These are phyloP conservation scores for Megathymus violae DNA, from an alignment of 1,140 invertebrate genomes.

Conservation along the genomic window DNA sequence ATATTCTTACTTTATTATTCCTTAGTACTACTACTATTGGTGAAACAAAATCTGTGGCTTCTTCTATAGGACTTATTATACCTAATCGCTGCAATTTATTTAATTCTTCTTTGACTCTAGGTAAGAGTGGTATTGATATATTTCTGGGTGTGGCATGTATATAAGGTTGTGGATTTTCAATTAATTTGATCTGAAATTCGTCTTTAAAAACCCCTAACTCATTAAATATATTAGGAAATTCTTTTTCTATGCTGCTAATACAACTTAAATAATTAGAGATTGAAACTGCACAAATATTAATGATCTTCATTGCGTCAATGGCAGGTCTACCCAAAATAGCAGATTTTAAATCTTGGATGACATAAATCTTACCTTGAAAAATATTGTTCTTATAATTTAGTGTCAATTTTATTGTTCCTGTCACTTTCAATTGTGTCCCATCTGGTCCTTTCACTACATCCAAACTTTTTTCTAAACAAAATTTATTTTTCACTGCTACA, in stretches of 20 bases:
- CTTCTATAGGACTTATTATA: constrained; percentile 16
- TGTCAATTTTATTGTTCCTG: neutral
- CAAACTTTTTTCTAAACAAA: neutral
- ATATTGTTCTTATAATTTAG: constrained; percentile 15
- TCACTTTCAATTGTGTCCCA: constrained; percentile 3
- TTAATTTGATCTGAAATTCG: too few species aligned
- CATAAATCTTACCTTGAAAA: constrained; percentile 24
- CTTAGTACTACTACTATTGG: too few species aligned
- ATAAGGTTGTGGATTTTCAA: constrained; percentile 4
- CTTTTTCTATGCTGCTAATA: neutral
- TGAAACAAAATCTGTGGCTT: constrained; percentile 14
- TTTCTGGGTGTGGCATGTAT: constrained; percentile 5
- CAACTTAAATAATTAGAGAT: too few species aligned
- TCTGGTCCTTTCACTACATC: constrained; percentile 11
- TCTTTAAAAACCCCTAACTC: constrained; percentile 14
- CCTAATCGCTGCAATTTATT: constrained; percentile 8
- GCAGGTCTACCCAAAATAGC: constrained; percentile 13
- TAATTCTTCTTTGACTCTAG: constrained; percentile 4
- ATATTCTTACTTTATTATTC: constrained; percentile 12
- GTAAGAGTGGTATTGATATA: constrained; percentile 2
- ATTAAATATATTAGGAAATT: constrained; percentile 21
- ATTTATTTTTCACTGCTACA: neutral
- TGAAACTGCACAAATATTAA: too few species aligned
- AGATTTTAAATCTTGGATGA: constrained; percentile 15
- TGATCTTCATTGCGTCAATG: constrained; percentile 21